Evolutionary conservation across 1,140 invertebrate genomes (phyloP).

Genomic region (Drosophila ohnishii): DNA sequence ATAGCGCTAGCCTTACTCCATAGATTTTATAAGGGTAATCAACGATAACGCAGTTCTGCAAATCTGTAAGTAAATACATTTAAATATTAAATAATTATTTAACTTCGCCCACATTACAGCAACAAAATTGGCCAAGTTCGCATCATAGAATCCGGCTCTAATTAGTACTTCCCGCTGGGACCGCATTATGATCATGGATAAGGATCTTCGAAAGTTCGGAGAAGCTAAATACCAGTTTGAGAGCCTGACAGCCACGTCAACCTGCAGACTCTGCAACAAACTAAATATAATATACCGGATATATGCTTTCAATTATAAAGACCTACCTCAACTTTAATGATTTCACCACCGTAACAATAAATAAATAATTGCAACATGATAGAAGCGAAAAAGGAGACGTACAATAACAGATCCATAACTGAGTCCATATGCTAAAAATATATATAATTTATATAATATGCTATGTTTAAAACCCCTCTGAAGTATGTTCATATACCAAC

Average conservation of each 20-base stretch:
- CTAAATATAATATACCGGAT: too few relatives aligned
- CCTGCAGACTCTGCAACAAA: conserved; percentile 57
- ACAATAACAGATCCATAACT: conserved; percentile 57
- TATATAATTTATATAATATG: not conserved
- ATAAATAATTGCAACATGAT: conserved; percentile 77
- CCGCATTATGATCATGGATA: conserved; percentile 66
- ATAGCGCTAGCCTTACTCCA: conserved; percentile 5
- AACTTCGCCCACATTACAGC: conserved; percentile 41
- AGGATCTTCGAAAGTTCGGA: conserved; percentile 49
- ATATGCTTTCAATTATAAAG: too few relatives aligned
- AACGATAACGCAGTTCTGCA: conserved; percentile 28
- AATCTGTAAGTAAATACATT: conserved; percentile 7
- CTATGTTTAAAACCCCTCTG: not conserved
- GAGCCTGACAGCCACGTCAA: conserved; percentile 61
- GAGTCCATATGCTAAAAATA: conserved; percentile 64
- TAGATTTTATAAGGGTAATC: conserved; percentile 31
- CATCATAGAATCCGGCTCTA: conserved; percentile 78
- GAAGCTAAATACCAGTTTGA: conserved; percentile 63
- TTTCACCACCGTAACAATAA: conserved; percentile 77
- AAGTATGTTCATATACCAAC: conserved; percentile 22
- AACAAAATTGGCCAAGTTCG: conserved; percentile 74
- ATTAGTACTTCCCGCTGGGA: conserved; percentile 66
- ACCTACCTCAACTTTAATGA: conserved; percentile 71
- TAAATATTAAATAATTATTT: not conserved
- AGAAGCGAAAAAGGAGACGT: conserved; percentile 65